phyloP scores from a whole-genome alignment of 2,113 vertebrate species.

The Amia ocellicauda region DNA sequence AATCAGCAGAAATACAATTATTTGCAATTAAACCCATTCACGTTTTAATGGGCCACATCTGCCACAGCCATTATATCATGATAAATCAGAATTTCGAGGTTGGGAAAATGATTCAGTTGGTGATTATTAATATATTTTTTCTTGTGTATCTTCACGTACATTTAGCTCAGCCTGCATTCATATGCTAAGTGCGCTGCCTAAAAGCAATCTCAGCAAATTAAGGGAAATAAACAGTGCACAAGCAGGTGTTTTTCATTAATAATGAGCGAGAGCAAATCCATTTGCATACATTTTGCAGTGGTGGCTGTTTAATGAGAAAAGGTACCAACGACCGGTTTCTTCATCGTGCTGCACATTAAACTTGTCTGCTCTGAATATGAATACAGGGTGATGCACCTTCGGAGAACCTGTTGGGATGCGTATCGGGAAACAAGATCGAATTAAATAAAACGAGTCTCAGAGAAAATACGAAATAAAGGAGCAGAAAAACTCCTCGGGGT shows the following conservation, averaged over 20 bases:
- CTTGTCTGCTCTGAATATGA: background rate
- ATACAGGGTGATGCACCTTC: background rate
- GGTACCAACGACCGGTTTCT: background rate
- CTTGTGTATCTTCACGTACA: background rate
- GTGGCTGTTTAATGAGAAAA: background rate
- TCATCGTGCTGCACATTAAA: background rate
- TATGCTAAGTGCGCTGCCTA: background rate
- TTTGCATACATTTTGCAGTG: background rate
- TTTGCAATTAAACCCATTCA: too few species aligned
- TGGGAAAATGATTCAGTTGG: background rate
- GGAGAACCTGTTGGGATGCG: too few species aligned
- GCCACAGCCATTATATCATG: too few species aligned
- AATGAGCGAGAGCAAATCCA: background rate
- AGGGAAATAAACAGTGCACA: background rate
- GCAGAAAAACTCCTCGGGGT: too few species aligned
- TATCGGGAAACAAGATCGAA: too few species aligned
- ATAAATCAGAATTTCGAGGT: too few species aligned
- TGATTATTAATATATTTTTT: background rate
- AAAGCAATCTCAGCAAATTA: constrained; percentile 7
- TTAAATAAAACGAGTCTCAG: too few species aligned
- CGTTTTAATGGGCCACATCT: too few species aligned
- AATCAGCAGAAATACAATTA: too few species aligned
- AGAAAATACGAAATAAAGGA: too few species aligned
- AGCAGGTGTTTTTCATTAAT: background rate
- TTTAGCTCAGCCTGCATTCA: background rate